Evolutionary conservation across 1,140 invertebrate genomes (phyloP), one percentile per base, ranked within the genome.

Genomic region (Conus betulinus): DNA sequence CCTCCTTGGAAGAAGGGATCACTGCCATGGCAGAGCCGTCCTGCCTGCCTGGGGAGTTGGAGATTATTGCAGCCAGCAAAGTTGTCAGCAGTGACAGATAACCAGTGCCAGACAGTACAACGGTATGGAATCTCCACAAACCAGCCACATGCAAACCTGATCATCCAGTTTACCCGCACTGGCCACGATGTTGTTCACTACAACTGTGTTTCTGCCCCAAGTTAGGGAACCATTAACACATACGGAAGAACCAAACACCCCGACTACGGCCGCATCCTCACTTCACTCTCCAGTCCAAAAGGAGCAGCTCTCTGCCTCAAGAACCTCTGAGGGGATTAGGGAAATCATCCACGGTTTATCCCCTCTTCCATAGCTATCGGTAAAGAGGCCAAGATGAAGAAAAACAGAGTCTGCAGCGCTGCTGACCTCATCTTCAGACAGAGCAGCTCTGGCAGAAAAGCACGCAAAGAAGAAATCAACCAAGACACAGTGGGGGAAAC

Each of bases 341-440:
- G 39, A 39, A 39, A 39, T 39, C 39, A 39, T 39, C 39, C 39
- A 39, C 39, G 39, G 39, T 39, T 39, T 39, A 39, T 39, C 39
- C 39, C 39, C 39, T 39, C 39, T 39, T 39, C 39, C 39, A 39
- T 39, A 39, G 39, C 39, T 39, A 3, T 39, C 39, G 39, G 39
- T 39, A 39, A 25, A 79, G 78, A 79, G 23, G 78, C 15, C 78
- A 79, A 79, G 78, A 79, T 79, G 3, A 79, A 79, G 1, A 79
- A 23, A 79, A 79, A 79, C 78, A 79, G 78, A 79, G 27, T 79
- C 27, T 79, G 78, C 78, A 27, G 78, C 78, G 5, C 20, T 79
- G 27, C 23, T 79, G 78, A 39, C 23, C 15, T 79, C 78, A 79
- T 79, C 78, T n/a, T 5, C 27, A 15, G 3, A 79, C 27, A 79